phyloP scores from a whole-genome alignment of 2,797 vertebrate genomes.

The Sebastes hopkinsi region DNA sequence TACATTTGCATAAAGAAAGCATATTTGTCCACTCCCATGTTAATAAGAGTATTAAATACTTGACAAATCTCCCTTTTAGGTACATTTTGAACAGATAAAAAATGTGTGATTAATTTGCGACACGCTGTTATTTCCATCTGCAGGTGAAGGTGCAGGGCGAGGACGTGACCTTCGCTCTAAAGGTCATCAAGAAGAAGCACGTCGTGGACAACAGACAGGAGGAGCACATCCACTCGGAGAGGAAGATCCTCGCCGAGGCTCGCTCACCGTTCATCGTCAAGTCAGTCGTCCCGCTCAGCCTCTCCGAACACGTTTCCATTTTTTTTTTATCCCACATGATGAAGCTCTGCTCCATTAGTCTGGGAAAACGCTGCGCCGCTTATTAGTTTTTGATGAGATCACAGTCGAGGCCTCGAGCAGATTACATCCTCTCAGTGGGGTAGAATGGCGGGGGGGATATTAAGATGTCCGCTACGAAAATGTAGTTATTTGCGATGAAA shows the following conservation, averaged over 20 bases:
- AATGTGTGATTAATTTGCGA: no score
- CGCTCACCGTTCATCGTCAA: slow-evolving; percentile 91
- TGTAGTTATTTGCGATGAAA: slow-evolving; percentile 37
- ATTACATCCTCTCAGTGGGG: slow-evolving; percentile 19
- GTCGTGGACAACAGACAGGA: slow-evolving; percentile 93
- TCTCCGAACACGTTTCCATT: neutral
- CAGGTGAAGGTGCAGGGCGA: slow-evolving; percentile 92
- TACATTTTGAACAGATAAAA: no score
- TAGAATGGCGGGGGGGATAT: slow-evolving; percentile 1
- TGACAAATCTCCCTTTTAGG: no score
- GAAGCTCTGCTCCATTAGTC: slow-evolving; percentile 29
- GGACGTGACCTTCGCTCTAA: slow-evolving; percentile 90
- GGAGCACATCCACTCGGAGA: slow-evolving; percentile 93
- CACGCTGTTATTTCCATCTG: neutral
- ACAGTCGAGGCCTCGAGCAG: slow-evolving; percentile 15
- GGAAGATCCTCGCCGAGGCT: slow-evolving; percentile 90
- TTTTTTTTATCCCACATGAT: neutral
- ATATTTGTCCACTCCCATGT: no score
- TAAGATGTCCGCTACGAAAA: slow-evolving; percentile 26
- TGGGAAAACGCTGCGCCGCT: slow-evolving; percentile 2
- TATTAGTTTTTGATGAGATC: slow-evolving; percentile 65
- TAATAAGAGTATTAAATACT: no score
- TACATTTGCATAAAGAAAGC: no score
- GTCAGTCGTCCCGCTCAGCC: slow-evolving; percentile 73
- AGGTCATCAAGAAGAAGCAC: slow-evolving; percentile 94